phyloP scores from a whole-genome alignment of 2,797 vertebrate species.

The Thunnus albacares region DNA sequence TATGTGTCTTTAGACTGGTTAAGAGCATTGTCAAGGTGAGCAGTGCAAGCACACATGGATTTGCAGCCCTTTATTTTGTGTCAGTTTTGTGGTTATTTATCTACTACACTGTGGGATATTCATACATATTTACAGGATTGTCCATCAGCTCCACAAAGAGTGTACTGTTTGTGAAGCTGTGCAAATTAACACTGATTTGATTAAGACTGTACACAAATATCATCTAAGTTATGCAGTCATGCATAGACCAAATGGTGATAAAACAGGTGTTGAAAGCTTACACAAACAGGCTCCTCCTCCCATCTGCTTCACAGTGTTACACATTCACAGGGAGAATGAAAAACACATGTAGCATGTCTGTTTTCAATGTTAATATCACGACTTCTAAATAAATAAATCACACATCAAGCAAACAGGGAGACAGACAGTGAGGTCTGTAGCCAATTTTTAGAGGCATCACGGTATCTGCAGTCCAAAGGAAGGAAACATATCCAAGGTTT shows the following conservation, averaged over 20 bases:
- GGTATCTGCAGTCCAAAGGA: background rate
- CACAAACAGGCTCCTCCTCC: conserved; percentile 34
- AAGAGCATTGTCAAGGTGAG: conserved; percentile 58
- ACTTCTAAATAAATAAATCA: conserved; percentile 50
- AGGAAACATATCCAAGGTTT: background rate
- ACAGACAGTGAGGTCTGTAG: conserved; percentile 2
- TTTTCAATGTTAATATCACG: conserved; percentile 42
- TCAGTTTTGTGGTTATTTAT: conserved; percentile 27
- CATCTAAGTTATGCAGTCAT: conserved; percentile 33
- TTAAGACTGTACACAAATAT: conserved; percentile 31
- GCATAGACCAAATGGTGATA: conserved; percentile 30
- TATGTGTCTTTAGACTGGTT: conserved; percentile 52
- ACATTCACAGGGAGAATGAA: conserved; percentile 39
- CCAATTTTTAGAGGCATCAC: background rate
- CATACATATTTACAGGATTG: conserved; percentile 23
- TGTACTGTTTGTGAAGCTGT: conserved; percentile 21
- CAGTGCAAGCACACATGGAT: conserved; percentile 1
- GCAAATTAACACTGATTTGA: conserved; percentile 38
- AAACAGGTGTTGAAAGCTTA: conserved; percentile 44
- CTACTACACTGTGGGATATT: background rate
- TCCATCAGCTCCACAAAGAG: background rate
- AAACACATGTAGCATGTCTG: conserved; percentile 40
- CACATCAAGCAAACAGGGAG: background rate
- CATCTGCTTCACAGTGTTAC: conserved; percentile 55
- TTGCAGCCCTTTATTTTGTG: conserved; percentile 14